phyloP scores from a whole-genome alignment of 2,888 invertebrate genomes.

The Parochlus steinenii region DNA sequence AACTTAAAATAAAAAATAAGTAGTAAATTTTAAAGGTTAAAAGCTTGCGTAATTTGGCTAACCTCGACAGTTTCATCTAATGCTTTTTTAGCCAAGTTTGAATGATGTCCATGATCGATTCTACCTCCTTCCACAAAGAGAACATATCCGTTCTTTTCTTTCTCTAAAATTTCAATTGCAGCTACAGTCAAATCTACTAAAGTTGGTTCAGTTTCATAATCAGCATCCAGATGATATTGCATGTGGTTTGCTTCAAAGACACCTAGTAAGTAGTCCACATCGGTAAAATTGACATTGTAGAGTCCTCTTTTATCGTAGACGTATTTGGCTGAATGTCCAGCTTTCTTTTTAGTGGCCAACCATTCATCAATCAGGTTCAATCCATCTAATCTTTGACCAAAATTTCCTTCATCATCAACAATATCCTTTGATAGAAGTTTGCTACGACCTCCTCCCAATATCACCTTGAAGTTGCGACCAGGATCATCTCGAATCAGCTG shows the following conservation, averaged over 20 bases:
- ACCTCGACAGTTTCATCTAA: constrained; percentile 65
- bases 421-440: constrained; percentile 38
- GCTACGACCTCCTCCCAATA: constrained; percentile 51
- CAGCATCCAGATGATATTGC: constrained; percentile 38
- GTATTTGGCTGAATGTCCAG: constrained; percentile 27
- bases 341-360: constrained; percentile 23
- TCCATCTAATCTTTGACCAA: constrained; percentile 44
- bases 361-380: constrained; percentile 50
- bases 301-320: constrained; percentile 30
- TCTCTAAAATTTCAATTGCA: constrained; percentile 47
- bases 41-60: too few relatives aligned
- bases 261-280: constrained; percentile 40
- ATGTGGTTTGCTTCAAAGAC: constrained; percentile 43
- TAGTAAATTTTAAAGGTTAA: too few relatives aligned
- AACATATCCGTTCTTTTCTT: constrained; percentile 40
- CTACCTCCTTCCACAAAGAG: constrained; percentile 47
- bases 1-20: too few relatives aligned
- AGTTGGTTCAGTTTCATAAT: constrained; percentile 37
- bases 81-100: constrained; percentile 44
- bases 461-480: constrained; percentile 46
- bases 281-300: constrained; percentile 13
- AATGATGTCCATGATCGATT: constrained; percentile 66
- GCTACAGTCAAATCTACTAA: constrained; percentile 54
- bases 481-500: constrained; percentile 44
- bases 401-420: constrained; percentile 30